A percentile compares a stretch with the other conserved stretches of the same genome.
These are phyloP conservation scores for Emmelina monodactyla DNA, from an alignment of 2,888 invertebrate genomes.

Conservation along the genomic window DNA sequence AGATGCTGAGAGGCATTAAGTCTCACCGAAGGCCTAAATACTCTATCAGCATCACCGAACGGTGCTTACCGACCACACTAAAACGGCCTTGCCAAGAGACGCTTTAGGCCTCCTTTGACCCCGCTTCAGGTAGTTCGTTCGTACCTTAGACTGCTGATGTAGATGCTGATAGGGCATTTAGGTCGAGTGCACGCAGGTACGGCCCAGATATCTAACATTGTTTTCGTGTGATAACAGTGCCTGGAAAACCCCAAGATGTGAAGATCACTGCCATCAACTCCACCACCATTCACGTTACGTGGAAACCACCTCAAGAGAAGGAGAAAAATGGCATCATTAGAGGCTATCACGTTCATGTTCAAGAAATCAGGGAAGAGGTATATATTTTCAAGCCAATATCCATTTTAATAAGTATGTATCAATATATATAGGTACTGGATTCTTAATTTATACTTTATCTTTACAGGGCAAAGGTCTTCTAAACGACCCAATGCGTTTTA, in stretches of 20 bases:
- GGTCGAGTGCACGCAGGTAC: slow-evolving; percentile 30
- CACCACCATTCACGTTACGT: slow-evolving; percentile 92
- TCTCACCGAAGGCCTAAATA: slow-evolving; percentile 46
- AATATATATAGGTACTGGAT: too few relatives aligned
- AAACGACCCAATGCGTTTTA: slow-evolving; percentile 87
- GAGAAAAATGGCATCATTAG: slow-evolving; percentile 95
- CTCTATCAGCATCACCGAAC: slow-evolving; percentile 61
- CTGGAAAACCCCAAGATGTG: slow-evolving; percentile 95
- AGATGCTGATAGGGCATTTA: slow-evolving; percentile 67
- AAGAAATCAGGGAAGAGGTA: slow-evolving; percentile 88
- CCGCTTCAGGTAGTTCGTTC: slow-evolving; percentile 43
- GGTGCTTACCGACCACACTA: slow-evolving; percentile 54
- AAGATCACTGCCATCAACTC: slow-evolving; percentile 90
- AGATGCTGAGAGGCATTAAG: slow-evolving; percentile 56
- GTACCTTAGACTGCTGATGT: slow-evolving; percentile 50
- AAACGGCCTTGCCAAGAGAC: slow-evolving; percentile 21
- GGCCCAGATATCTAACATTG: slow-evolving; percentile 29
- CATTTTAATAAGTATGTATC: not conserved
- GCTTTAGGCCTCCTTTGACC: slow-evolving; percentile 32
- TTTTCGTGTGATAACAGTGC: slow-evolving; percentile 76
- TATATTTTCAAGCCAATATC: slow-evolving; percentile 13
- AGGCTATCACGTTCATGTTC: slow-evolving; percentile 96
- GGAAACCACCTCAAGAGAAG: slow-evolving; percentile 92
- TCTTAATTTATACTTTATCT: too few relatives aligned
- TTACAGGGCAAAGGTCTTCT: slow-evolving; percentile 76